Percentiles rank a stretch among this genome's conserved stretches.
phyloP scores from a whole-genome alignment of 2,113 vertebrate species.

The Semicossyphus pulcher region DNA sequence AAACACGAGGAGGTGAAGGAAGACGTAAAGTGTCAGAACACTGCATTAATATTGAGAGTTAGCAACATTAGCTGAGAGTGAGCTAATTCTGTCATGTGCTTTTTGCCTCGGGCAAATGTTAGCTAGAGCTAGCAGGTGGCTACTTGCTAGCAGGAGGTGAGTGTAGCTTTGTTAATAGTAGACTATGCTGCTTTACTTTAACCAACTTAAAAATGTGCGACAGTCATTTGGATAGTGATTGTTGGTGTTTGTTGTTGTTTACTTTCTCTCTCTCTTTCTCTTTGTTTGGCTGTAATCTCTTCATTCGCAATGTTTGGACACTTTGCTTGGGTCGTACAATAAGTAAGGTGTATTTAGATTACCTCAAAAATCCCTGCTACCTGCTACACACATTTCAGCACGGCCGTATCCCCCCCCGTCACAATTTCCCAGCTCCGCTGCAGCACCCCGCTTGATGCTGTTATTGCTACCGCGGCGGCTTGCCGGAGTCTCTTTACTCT shows the following conservation, averaged over 20 bases:
- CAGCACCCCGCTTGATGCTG: constrained; percentile 41
- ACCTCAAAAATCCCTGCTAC: neutral
- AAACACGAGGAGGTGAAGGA: no score
- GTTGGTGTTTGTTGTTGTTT: no score
- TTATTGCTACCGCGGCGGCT: constrained; percentile 11
- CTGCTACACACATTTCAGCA: neutral
- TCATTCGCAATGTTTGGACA: no score
- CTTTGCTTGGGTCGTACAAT: no score
- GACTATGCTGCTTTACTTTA: no score
- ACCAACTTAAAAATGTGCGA: no score
- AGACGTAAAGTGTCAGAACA: no score
- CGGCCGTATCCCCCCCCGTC: neutral
- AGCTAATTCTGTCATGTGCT: no score
- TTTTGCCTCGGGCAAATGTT: neutral
- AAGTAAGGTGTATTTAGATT: no score
- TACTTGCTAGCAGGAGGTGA: neutral
- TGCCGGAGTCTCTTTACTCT: constrained; percentile 35
- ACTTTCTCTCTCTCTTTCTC: no score
- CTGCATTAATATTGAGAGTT: neutral
- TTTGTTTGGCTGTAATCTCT: no score
- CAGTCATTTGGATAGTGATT: no score
- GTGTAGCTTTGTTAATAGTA: neutral
- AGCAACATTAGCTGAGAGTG: neutral
- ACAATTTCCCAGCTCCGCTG: neutral
- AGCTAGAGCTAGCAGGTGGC: neutral